Evolutionary conservation across 92 coral and sea anemone genomes (phyloP), one percentile per base, ranked within the genome.

Genomic region (Epizoanthus scotinus): DNA sequence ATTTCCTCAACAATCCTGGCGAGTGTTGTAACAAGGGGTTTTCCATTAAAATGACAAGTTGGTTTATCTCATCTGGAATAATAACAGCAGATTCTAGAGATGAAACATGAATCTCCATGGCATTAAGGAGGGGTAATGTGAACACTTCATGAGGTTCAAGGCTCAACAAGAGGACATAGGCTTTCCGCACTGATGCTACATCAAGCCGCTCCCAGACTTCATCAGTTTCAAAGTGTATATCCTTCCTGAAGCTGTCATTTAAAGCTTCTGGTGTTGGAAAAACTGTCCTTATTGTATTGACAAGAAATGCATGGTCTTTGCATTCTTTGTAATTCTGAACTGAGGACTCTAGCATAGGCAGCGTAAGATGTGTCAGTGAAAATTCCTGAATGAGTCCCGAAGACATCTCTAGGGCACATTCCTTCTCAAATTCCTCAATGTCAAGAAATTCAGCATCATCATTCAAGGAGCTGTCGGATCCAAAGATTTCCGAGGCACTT

Each of bases 401-500:
- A 13, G 98, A 95, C 99, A 95, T 93, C 67, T 95, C 99, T 49
- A 95, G 88, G 28, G 95, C 99, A 78, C 99, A 95, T 82, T 95
- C 94, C 34, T 87, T 92, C 79, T 95, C 99, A 91, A 95, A 95
- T 64, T 89, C 94, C 67, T 93, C 99, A 67, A 95, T 84, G 71
- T 82, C 83, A 52, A 85, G 63, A 13, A 81, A 47, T 9, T n/a
- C n/a, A n/a, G 52, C 52, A 47, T 47, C n/a, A 20, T 91, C 98
- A 82, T 90, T 90, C 27, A 83, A 44, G 0, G 97, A 93, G 34
- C 89, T 85, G 71, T 83, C 87, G n/a, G 94, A 93, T 49, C 88
- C 91, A 68, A 82, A 87, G 36, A 93, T 62, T 28, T 90, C 92
- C 34, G 87, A 73, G 42, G 87, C 75, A 3, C 80, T 56, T 18